Evolutionary conservation across 2,888 invertebrate species (phyloP).

Genomic region (Sthenelais limicola): DNA sequence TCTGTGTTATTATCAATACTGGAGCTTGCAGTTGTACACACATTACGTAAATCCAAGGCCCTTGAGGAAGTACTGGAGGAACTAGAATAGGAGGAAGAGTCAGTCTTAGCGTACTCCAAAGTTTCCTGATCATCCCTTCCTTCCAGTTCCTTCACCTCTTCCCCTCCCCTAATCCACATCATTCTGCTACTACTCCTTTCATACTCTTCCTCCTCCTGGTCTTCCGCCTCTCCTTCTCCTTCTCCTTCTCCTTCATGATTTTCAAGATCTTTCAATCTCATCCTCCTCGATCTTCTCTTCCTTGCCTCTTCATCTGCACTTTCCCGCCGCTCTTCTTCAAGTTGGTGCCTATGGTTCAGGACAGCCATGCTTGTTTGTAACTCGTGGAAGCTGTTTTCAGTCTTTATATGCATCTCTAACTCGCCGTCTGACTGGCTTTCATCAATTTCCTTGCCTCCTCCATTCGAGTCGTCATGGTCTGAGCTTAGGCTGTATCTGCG

Average conservation of each 20-base stretch:
- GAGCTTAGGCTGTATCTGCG: constrained; percentile 27
- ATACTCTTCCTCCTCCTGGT: not conserved
- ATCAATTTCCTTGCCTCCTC: not conserved
- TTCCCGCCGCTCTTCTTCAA: no score
- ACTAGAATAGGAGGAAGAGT: no score
- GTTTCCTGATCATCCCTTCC: not conserved
- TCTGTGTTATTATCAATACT: no score
- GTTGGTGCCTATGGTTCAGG: no score
- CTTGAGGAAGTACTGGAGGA: no score
- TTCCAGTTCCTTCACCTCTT: not conserved
- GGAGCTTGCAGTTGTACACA: no score
- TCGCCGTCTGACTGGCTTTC: not conserved
- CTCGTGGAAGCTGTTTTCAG: no score
- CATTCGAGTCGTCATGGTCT: not conserved
- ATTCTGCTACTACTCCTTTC: not conserved
- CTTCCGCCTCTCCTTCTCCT: not conserved
- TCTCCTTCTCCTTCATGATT: not conserved
- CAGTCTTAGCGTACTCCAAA: no score
- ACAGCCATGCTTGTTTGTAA: no score
- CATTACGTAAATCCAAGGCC: no score
- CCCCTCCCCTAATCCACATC: not conserved
- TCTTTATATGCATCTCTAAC: no score
- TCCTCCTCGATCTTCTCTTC: not conserved
- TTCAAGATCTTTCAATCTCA: not conserved
- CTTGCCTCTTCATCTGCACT: no score